These are phyloP conservation scores for Phalera bucephala DNA, from an alignment of 2,888 invertebrate species.

Conservation along the genomic window DNA sequence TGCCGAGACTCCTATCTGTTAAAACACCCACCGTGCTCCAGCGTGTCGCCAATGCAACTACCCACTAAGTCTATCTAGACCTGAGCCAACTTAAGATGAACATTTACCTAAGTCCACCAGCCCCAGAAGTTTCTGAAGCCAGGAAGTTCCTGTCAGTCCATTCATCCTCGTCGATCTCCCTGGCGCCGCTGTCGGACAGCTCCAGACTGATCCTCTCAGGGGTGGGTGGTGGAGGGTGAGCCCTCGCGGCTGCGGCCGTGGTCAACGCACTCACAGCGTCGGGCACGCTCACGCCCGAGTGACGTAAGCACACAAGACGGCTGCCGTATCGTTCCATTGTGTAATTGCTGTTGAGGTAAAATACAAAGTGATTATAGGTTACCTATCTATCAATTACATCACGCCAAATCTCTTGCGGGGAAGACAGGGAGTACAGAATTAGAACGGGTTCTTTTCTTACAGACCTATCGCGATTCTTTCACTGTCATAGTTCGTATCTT, in stretches of 20 bases:
- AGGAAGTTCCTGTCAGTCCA: conserved; percentile 97
- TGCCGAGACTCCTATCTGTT: too few relatives aligned
- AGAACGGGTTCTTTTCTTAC: too few relatives aligned
- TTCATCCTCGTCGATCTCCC: conserved; percentile 96
- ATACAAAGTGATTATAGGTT: too few relatives aligned
- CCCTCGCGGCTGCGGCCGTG: conserved; percentile 11
- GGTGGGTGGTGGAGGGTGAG: conserved; percentile 36
- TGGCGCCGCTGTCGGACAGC: conserved; percentile 60
- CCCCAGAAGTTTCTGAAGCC: conserved; percentile 86
- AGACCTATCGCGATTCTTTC: too few relatives aligned
- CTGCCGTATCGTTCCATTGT: conserved; percentile 67
- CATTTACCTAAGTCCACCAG: conserved; percentile 62
- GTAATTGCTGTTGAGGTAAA: conserved; percentile 66
- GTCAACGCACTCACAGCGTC: conserved; percentile 35
- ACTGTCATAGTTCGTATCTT: too few relatives aligned
- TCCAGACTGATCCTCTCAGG: conserved; percentile 71
- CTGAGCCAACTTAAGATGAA: too few relatives aligned
- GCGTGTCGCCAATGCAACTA: too few relatives aligned
- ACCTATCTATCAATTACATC: too few relatives aligned
- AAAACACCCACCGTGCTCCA: too few relatives aligned
- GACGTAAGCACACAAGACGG: conserved; percentile 65
- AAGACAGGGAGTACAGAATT: too few relatives aligned
- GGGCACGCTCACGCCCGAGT: conserved; percentile 52
- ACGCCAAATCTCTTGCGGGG: too few relatives aligned
- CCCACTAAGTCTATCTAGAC: too few relatives aligned